Evolutionary conservation across 2,888 invertebrate genomes (phyloP).

Genomic region (Dascillus cervinus): DNA sequence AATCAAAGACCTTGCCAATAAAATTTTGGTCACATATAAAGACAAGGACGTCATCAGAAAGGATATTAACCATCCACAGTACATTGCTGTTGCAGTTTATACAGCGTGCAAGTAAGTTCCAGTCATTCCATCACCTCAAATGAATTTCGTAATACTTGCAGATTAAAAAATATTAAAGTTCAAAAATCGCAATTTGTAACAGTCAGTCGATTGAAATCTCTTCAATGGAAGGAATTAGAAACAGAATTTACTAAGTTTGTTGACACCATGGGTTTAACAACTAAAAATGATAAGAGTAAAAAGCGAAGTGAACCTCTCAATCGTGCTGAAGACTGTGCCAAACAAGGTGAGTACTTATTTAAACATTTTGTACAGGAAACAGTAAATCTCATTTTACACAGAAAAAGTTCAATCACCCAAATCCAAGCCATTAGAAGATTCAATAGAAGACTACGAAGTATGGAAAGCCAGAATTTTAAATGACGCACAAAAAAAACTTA

Average conservation of each 20-base stretch:
- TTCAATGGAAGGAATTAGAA: conserved; percentile 55
- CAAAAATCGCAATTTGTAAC: conserved; percentile 49
- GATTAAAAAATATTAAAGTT: conserved; percentile 50
- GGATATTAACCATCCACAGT: conserved; percentile 54
- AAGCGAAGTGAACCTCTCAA: too few relatives aligned
- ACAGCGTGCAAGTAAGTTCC: conserved; percentile 52
- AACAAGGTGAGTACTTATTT: too few relatives aligned
- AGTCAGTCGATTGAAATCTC: conserved; percentile 50
- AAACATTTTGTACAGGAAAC: too few relatives aligned
- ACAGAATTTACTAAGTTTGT: conserved; percentile 49
- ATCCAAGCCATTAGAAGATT: conserved; percentile 8
- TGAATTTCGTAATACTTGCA: conserved; percentile 25
- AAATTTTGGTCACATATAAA: conserved; percentile 47
- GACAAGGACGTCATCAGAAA: conserved; percentile 46
- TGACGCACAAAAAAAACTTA: too few relatives aligned
- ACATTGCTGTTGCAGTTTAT: conserved; percentile 56
- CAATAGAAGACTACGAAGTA: conserved; percentile 51
- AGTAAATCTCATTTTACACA: too few relatives aligned
- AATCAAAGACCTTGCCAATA: conserved; percentile 45
- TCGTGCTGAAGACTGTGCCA: too few relatives aligned
- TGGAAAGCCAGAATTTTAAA: conserved; percentile 55
- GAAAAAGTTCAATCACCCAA: not conserved
- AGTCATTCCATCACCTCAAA: conserved; percentile 4
- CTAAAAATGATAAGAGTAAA: conserved; percentile 19
- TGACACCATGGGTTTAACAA: conserved; percentile 23